Conservation (phyloP, 2,113 vertebrate species). For the Anhinga anhinga region DNA sequence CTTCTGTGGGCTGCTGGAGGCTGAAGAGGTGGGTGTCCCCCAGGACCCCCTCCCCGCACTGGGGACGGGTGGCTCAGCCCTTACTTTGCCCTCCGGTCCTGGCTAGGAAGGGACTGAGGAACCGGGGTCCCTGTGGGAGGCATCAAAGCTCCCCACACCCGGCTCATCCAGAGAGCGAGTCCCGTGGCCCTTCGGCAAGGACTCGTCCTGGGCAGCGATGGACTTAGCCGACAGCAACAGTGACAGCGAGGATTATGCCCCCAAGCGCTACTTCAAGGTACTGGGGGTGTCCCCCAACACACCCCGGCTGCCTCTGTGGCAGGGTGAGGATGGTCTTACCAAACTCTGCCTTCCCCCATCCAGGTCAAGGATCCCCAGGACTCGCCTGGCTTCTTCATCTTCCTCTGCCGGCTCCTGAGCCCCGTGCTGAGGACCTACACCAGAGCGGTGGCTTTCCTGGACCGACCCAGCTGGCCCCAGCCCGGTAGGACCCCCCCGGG, state of each 20-base stretch:
- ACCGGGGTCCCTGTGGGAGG: neutral
- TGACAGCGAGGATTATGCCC: conserved; percentile 70
- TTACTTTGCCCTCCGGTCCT: neutral
- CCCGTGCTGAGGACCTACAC: conserved; percentile 78
- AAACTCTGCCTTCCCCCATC: fast-evolving
- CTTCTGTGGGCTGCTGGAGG: conserved; percentile 84
- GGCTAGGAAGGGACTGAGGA: neutral
- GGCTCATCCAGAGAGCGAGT: neutral
- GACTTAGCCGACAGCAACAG: conserved; percentile 82
- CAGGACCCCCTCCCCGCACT: fast-evolving
- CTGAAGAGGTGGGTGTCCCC: conserved; percentile 83
- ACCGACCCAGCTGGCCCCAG: neutral
- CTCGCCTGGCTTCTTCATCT: conserved; percentile 83
- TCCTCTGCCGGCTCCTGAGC: conserved; percentile 86
- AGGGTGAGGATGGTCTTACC: fast-evolving
- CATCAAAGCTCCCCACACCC: fast-evolving
- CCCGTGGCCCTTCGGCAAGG: conserved; percentile 19
- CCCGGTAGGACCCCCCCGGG: neutral
- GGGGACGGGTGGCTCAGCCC: neutral
- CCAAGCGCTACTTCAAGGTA: conserved; percentile 83
- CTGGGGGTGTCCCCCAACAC: fast-evolving
- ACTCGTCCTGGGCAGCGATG: conserved; percentile 62
- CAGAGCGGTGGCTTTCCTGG: conserved; percentile 72
- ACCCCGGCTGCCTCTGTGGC: fast-evolving
- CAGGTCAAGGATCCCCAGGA: conserved; percentile 81